Evolutionary conservation across 1,140 invertebrate species (phyloP), one percentile per base, ranked within the genome.

Genomic region (Latrodectus geometricus): DNA sequence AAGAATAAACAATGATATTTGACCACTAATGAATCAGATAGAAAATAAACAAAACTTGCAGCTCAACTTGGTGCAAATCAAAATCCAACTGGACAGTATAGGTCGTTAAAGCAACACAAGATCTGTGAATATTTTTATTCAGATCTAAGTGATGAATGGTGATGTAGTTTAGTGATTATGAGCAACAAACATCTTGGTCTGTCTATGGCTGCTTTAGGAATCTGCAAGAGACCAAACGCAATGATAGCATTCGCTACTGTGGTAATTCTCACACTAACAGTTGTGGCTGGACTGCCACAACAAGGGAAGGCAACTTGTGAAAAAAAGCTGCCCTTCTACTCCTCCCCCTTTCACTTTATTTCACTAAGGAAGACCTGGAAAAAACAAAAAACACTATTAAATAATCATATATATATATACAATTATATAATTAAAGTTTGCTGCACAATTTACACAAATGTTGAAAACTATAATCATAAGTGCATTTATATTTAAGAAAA

Each of bases 141-240:
- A 66, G 73, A 84, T 75, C 82, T 56, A 69, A 77, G 66, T 78
- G 21, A 61, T 61, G 54, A 61, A 61, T 65, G 75, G 68, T 48
- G 52, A 76, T 35, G 54, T n/a, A 20, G 69, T 78, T 52, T 11
- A 56, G 83, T 86, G 83, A 88, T 88, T 87, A 15, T 87, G 83
- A 50, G 86, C 87, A 56, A 88, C 79, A 86, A 87, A 88, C 88
- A 88, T 88, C 12, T 21, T 84, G n/a, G 15, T 70, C 35, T 52
- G 48, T 70, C 84, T 88, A 88, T 61, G 88, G 88, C 78, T 88
- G 88, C 70, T 88, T 88, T 20, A 88, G 75, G 23, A 87, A 88
- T 80, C 88, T 78, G 54, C 88, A 88, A 83, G 88, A 88, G 49
- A 88, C 88, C 72, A 88, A 49, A 15, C 88, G 78, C 82, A 88